Conservation (phyloP, 1,140 invertebrate species). For the Aphelinus certus region DNA sequence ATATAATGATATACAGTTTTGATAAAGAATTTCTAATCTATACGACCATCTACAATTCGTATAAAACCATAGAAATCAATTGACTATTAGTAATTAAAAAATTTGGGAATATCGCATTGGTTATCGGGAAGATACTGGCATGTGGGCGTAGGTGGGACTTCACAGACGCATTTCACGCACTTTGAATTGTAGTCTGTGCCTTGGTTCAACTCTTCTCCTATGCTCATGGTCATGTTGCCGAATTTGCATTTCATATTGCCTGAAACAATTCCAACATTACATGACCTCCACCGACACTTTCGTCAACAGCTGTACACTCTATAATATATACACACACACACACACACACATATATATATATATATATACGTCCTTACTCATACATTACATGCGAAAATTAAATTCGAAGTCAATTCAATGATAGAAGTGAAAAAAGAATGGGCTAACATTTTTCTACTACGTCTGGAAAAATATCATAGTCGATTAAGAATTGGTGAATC, state of each 20-base stretch:
- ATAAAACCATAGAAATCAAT: too few relatives aligned
- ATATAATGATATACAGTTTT: too few relatives aligned
- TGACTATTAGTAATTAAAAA: too few relatives aligned
- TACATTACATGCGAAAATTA: background rate
- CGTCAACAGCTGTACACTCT: too few relatives aligned
- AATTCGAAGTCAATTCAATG: too few relatives aligned
- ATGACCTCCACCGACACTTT: background rate
- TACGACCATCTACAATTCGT: too few relatives aligned
- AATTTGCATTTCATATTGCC: conserved; percentile 43
- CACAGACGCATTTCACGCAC: conserved; percentile 51
- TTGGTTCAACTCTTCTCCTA: conserved; percentile 49
- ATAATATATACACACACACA: background rate
- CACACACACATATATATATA: too few relatives aligned
- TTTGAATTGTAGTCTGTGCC: conserved; percentile 40
- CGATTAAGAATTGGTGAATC: too few relatives aligned
- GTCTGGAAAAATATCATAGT: too few relatives aligned
- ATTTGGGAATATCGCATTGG: too few relatives aligned
- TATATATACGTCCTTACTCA: background rate
- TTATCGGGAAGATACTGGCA: conserved; percentile 44
- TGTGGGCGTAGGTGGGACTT: conserved; percentile 48
- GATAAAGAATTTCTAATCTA: too few relatives aligned
- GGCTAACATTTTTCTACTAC: background rate
- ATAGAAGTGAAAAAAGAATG: too few relatives aligned
- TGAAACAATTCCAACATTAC: conserved; percentile 17
- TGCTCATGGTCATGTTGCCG: conserved; percentile 47